phyloP scores from a whole-genome alignment of 2,113 vertebrate genomes.

The Podilymbus podiceps region DNA sequence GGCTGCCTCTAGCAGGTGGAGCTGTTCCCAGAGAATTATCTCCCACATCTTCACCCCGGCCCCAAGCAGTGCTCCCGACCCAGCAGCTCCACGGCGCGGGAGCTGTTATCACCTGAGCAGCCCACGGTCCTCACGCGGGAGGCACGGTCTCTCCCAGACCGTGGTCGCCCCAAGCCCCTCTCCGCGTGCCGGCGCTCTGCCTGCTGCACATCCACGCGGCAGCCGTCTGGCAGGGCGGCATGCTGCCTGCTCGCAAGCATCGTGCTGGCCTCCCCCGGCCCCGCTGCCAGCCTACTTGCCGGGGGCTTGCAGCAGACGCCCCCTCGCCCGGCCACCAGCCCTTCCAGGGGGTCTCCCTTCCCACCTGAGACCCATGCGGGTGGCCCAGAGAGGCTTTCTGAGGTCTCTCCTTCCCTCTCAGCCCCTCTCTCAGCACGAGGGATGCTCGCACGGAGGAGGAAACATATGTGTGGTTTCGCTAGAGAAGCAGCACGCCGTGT shows the following conservation, averaged over 20 bases:
- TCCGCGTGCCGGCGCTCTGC: rapidly evolving
- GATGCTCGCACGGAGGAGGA: neutral
- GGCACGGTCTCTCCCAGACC: neutral
- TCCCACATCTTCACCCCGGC: neutral
- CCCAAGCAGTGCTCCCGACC: neutral
- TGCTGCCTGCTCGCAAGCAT: neutral
- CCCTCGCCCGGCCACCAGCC: rapidly evolving
- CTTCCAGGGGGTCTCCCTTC: neutral
- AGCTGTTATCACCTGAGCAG: neutral
- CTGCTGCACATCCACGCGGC: neutral
- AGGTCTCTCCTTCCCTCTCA: neutral
- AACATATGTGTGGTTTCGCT: neutral
- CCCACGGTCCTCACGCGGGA: rapidly evolving
- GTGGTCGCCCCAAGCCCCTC: rapidly evolving
- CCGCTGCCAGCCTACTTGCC: rapidly evolving
- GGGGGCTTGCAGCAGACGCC: neutral
- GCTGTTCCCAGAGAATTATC: neutral
- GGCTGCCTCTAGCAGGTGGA: neutral
- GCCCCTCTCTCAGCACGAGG: neutral
- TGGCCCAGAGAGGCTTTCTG: neutral
- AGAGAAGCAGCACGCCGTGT: rapidly evolving
- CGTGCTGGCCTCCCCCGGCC: rapidly evolving
- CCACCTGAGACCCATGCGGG: neutral
- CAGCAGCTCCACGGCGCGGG: rapidly evolving
- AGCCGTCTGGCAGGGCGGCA: neutral